Percentiles rank a stretch among this genome's conserved stretches.
These are phyloP conservation scores for Melinaea marsaeus DNA, from an alignment of 2,888 invertebrate genomes.

Conservation along the genomic window DNA sequence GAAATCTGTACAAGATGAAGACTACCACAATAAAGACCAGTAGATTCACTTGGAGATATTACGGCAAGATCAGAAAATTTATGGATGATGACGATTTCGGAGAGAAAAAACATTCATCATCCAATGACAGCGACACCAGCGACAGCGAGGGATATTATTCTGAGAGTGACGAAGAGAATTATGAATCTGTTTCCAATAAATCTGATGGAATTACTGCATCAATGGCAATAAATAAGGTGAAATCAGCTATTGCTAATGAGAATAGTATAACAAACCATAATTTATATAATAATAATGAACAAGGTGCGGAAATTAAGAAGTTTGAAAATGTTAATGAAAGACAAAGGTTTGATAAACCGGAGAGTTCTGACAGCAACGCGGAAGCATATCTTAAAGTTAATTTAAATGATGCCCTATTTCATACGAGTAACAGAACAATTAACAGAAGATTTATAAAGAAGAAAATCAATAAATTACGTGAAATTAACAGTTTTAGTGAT, in stretches of 20 bases:
- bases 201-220: no score
- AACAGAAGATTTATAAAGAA: constrained; percentile 12
- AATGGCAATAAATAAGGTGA: no score
- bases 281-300: no score
- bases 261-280: no score
- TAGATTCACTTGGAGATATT: constrained; percentile 21
- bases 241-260: no score
- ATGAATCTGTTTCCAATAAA: no score
- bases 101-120: no score
- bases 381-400: constrained; percentile 31
- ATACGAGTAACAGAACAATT: constrained; percentile 10
- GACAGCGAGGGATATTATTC: constrained; percentile 15
- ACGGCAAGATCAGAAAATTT: constrained; percentile 28
- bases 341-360: not conserved
- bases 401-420: constrained; percentile 24
- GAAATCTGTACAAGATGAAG: constrained; percentile 25
- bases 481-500: constrained; percentile 18
- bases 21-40: constrained; percentile 25
- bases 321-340: no score
- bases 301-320: no score
- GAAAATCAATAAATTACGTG: not conserved
- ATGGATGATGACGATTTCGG: not conserved
- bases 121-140: constrained; percentile 2
- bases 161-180: constrained; percentile 5
- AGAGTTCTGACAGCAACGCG: not conserved